Base-by-base conservation (phyloP, 2,888 invertebrate genomes). In the Acronicta alni region DNA sequence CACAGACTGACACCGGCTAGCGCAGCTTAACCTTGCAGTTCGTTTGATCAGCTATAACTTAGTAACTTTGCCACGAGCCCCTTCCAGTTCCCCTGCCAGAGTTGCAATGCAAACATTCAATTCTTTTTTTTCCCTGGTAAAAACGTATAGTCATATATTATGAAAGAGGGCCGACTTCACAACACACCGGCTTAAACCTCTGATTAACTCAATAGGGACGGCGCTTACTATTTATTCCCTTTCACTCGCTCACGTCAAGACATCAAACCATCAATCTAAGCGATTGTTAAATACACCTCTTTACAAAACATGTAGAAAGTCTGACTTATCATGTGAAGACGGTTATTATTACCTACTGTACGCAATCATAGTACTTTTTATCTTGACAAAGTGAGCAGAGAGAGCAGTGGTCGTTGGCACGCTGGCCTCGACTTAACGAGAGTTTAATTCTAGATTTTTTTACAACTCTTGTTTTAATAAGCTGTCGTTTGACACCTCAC, bases 301-400 rank as follows among this genome's bases (percentile, higher is more conserved):
- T 53, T 45, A 44, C 39, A 45, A 58, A 60, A 41, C 39, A 39
- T 17, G 42, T 59, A 61, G 61, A 58, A 61, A 61, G 61, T 58
- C 5, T 32, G 16, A 20, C 16, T 23, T 18, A 14, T 32, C 30
- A 20, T 17, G 52, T 37, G 52, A 44, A 37, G 35, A 35, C 7
- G 8, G 23, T 37, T 12, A 20, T 44, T 38, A 44, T 53, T 26
- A 26, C 16, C 17, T 17, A n/a, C 18, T 53, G 23, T 37, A 16
- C n/a, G n/a, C 14, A 8, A 44, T 44, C 14, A 38, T 26, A 23
- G 1, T 43, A 16, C 43, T 17, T 38, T 53, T 26, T 53, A 43
- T 9, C 12, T 2, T 14, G 16, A 35, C 3, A 14, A 17, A 23
- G 38, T 26, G 2, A 12, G 26, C 48, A 48, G 39, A 39, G 9